Percentiles rank a stretch among this genome's conserved stretches.
Evolutionary conservation across 2,113 vertebrate species (phyloP).

Genomic region (Oryctolagus cuniculus): mOryCun1.1 NC_091441.1:65899501-65900000

Average conservation of each 20-base stretch:
- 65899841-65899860: not conserved
- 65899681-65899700: no score
- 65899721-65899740: not conserved
- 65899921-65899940: not conserved
- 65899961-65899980: not conserved
- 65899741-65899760: not conserved
- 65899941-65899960: not conserved
- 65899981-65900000: not conserved
- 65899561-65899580: not conserved
- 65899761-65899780: no score
- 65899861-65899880: not conserved
- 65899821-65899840: not conserved
- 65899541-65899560: rapidly evolving
- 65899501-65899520: not conserved
- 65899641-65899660: not conserved
- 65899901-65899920: not conserved
- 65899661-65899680: not conserved
- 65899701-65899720: not conserved
- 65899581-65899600: not conserved
- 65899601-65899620: not conserved
- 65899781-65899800: not conserved
- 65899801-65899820: not conserved
- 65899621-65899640: not conserved
- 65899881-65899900: not conserved
- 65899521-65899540: not conserved